Percentiles rank a stretch among this genome's conserved stretches.
These are phyloP conservation scores for Pinctada fucata DNA, from an alignment of 2,888 invertebrate species.

Conservation along the genomic window DNA sequence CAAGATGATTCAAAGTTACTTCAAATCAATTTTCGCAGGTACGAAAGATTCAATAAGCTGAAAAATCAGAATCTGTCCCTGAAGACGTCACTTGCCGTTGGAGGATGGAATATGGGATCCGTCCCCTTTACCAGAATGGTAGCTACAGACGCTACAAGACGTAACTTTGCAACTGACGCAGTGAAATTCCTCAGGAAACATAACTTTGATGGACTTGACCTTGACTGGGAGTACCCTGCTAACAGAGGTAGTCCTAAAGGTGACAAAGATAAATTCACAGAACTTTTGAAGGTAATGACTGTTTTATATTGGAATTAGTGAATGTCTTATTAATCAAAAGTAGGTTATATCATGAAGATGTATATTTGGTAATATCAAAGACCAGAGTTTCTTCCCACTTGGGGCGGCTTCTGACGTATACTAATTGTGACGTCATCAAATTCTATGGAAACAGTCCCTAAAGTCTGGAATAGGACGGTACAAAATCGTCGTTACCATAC, in stretches of 20 bases:
- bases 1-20: no score
- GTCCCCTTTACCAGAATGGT: slow-evolving; percentile 78
- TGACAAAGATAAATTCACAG: slow-evolving; percentile 64
- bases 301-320: no score
- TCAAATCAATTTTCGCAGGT: slow-evolving; percentile 75
- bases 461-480: no score
- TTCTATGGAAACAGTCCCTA: no score
- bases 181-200: slow-evolving; percentile 61
- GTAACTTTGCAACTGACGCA: slow-evolving; percentile 60
- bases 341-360: no score
- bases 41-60: slow-evolving; percentile 87
- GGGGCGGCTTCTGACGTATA: no score
- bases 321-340: no score
- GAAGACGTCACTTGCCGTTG: slow-evolving; percentile 89
- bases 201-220: slow-evolving; percentile 90
- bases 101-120: slow-evolving; percentile 96
- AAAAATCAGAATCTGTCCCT: slow-evolving; percentile 83
- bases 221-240: slow-evolving; percentile 94
- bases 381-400: no score
- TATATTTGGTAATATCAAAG: no score
- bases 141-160: slow-evolving; percentile 50
- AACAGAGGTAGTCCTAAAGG: slow-evolving; percentile 68
- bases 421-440: no score
- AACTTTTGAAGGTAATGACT: slow-evolving; percentile 64
- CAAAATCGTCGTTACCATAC: no score